Evolutionary conservation across 1,140 invertebrate species (phyloP).

Genomic region (Cydia amplana): DNA sequence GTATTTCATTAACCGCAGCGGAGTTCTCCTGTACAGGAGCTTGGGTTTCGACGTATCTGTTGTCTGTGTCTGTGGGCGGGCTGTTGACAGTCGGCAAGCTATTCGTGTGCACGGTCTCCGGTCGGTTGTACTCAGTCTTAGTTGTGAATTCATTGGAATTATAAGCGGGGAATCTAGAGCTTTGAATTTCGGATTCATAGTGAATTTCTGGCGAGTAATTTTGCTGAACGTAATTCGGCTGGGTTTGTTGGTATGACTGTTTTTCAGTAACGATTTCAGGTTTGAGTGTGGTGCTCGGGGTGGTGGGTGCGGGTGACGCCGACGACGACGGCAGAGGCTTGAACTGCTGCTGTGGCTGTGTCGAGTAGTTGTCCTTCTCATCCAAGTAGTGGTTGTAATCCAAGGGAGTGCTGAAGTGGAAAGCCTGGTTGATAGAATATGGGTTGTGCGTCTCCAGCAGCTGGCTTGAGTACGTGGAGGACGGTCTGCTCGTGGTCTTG

Average conservation of each 20-base stretch:
- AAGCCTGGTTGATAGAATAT: slow-evolving; percentile 75
- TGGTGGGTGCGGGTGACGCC: slow-evolving; percentile 34
- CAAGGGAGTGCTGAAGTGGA: slow-evolving; percentile 71
- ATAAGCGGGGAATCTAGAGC: slow-evolving; percentile 52
- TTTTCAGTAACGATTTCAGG: slow-evolving; percentile 45
- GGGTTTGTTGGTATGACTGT: slow-evolving; percentile 44
- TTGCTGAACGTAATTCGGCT: slow-evolving; percentile 58
- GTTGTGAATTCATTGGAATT: slow-evolving; percentile 55
- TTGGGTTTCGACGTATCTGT: slow-evolving; percentile 40
- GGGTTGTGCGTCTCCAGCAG: slow-evolving; percentile 74
- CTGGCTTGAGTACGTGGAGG: slow-evolving; percentile 62
- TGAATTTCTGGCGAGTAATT: slow-evolving; percentile 68
- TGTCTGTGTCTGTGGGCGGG: slow-evolving; percentile 1
- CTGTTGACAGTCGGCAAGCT: not conserved
- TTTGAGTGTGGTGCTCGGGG: slow-evolving; percentile 39
- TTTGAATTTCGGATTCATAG: slow-evolving; percentile 57
- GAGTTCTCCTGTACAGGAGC: slow-evolving; percentile 43
- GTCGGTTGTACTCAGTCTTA: slow-evolving; percentile 44
- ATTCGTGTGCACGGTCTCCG: slow-evolving; percentile 13
- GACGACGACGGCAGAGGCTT: slow-evolving; percentile 34
- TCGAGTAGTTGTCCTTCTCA: slow-evolving; percentile 61
- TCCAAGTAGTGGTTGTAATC: slow-evolving; percentile 72
- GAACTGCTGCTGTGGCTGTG: slow-evolving; percentile 38
- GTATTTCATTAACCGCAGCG: slow-evolving; percentile 45
- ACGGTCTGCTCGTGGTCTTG: slow-evolving; percentile 53